phyloP scores from a whole-genome alignment of 1,140 invertebrate genomes.

The Tribolium madens region DNA sequence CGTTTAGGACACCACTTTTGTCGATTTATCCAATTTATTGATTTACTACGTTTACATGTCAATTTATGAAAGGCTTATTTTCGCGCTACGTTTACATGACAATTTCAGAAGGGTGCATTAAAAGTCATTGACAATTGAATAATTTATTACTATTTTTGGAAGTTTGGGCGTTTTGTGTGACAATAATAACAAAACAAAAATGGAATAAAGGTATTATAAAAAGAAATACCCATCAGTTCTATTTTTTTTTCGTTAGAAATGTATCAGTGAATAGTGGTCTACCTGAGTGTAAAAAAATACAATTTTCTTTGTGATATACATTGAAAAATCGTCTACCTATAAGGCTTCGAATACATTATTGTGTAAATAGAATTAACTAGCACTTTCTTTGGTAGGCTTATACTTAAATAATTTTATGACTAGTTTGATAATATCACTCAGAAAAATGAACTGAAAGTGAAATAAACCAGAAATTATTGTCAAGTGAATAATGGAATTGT shows the following conservation, averaged over 20 bases:
- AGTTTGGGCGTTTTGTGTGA: conserved; percentile 36
- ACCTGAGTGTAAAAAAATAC: conserved; percentile 65
- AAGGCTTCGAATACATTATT: conserved; percentile 58
- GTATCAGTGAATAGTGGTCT: conserved; percentile 52
- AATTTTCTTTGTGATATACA: conserved; percentile 59
- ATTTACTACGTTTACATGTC: not conserved
- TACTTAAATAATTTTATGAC: conserved; percentile 60
- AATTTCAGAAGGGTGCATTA: not conserved
- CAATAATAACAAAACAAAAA: conserved; percentile 42
- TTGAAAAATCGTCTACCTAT: conserved; percentile 56
- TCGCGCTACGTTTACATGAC: not conserved
- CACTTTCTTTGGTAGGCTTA: conserved; percentile 65
- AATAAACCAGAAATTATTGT: conserved; percentile 42
- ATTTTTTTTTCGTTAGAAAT: conserved; percentile 45
- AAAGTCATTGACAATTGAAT: not conserved
- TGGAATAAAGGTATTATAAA: conserved; percentile 44
- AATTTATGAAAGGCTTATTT: not conserved
- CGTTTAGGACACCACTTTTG: no score
- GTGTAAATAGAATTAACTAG: conserved; percentile 63
- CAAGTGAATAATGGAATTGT: conserved; percentile 23
- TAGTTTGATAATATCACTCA: conserved; percentile 64
- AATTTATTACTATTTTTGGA: conserved; percentile 38
- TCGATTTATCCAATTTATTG: not conserved
- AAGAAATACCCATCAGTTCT: conserved; percentile 36
- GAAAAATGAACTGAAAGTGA: conserved; percentile 47